Conservation (phyloP, 2,797 vertebrate species). For the Choloepus didactylus region DNA sequence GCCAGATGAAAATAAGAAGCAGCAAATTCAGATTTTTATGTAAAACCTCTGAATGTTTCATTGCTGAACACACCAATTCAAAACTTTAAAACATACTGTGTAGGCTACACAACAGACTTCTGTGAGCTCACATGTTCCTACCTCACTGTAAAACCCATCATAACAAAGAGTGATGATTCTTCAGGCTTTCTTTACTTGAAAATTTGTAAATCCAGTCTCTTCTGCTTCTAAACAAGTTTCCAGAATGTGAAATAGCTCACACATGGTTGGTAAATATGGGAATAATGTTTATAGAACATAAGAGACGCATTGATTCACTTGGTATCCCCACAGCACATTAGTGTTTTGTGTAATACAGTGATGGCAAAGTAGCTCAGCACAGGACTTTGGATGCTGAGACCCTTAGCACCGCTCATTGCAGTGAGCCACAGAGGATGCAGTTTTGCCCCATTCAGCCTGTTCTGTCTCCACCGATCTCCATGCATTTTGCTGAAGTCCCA, state of each 20-base stretch:
- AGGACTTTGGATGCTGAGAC: background rate
- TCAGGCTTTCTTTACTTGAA: background rate
- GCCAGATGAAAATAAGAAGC: background rate
- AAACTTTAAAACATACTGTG: background rate
- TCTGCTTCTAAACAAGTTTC: conserved; percentile 22
- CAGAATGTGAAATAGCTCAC: conserved; percentile 1
- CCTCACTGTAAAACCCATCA: background rate
- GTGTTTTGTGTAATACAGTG: background rate
- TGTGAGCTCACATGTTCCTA: background rate
- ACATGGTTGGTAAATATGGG: background rate
- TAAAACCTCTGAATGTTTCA: background rate
- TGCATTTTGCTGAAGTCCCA: background rate
- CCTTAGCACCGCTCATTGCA: background rate
- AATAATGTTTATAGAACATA: background rate
- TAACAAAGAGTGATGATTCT: conserved; percentile 44
- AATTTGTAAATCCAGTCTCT: conserved; percentile 27
- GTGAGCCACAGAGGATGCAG: background rate
- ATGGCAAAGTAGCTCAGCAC: background rate
- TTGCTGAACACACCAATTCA: background rate
- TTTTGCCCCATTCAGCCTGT: background rate
- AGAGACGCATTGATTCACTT: background rate
- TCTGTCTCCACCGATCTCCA: background rate
- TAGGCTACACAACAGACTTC: background rate
- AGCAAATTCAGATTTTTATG: background rate
- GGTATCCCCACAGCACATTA: background rate